Percentiles rank a stretch among this genome's conserved stretches.
Conservation (phyloP, 2,113 vertebrate genomes). For the Ivindomyrus marchei region DNA sequence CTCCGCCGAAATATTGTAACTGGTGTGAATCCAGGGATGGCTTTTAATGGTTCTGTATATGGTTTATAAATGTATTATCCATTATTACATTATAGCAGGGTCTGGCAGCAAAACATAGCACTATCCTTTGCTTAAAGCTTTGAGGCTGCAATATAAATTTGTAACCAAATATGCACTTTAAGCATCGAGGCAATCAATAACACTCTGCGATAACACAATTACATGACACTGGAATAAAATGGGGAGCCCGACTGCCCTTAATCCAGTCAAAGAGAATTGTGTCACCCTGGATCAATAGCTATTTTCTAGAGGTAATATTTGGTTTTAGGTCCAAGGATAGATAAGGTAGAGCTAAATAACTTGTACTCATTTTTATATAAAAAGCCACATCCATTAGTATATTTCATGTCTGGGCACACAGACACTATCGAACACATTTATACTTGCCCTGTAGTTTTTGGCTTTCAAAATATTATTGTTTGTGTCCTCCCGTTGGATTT, state of each 20-base stretch:
- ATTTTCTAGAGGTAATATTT: conserved; percentile 33
- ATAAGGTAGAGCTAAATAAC: conserved; percentile 15
- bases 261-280: conserved; percentile 27
- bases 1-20: not conserved
- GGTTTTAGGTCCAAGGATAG: conserved; percentile 9
- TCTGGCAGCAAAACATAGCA: conserved; percentile 22
- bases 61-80: not conserved
- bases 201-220: conserved; percentile 40
- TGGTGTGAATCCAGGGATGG: not conserved
- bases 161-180: conserved; percentile 40
- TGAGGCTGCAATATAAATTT: conserved; percentile 33
- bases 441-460: not conserved
- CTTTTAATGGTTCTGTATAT: not conserved
- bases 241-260: conserved; percentile 24
- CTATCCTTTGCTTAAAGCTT: conserved; percentile 23
- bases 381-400: conserved; percentile 11
- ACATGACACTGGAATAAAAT: conserved; percentile 25
- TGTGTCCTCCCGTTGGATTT: too few relatives aligned
- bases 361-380: not conserved
- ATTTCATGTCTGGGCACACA: not conserved
- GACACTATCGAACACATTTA: not conserved
- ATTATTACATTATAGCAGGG: not conserved
- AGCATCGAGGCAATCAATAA: conserved; percentile 42
- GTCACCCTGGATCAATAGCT: conserved; percentile 35
- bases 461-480: not conserved